These are phyloP conservation scores for Drosophila baimaii DNA, from an alignment of 1,140 invertebrate genomes.

Conservation along the genomic window DNA sequence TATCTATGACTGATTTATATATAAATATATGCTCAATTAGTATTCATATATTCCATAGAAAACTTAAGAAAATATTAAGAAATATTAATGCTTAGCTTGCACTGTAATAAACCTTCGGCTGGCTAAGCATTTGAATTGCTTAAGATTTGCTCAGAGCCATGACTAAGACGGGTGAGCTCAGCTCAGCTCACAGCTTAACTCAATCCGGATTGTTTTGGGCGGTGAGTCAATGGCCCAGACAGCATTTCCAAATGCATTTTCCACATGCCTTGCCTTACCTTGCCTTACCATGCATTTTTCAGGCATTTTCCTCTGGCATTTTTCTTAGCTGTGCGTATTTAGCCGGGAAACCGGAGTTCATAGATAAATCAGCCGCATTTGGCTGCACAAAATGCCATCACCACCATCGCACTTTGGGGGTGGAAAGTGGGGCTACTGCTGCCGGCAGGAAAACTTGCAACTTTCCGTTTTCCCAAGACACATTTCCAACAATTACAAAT, in stretches of 20 bases:
- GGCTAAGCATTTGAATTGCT: slow-evolving; percentile 51
- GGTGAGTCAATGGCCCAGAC: slow-evolving; percentile 68
- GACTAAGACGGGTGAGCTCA: slow-evolving; percentile 64
- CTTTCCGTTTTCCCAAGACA: slow-evolving; percentile 63
- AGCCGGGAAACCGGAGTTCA: slow-evolving; percentile 15
- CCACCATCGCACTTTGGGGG: slow-evolving; percentile 14
- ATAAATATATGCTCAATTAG: background rate
- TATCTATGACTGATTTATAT: background rate
- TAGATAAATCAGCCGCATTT: slow-evolving; percentile 59
- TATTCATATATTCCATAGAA: slow-evolving; percentile 2
- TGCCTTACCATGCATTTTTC: slow-evolving; percentile 3
- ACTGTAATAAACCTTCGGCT: slow-evolving; percentile 58
- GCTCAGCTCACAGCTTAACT: slow-evolving; percentile 5
- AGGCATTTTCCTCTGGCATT: slow-evolving; percentile 23
- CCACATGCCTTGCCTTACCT: slow-evolving; percentile 34
- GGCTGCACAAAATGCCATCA: slow-evolving; percentile 47
- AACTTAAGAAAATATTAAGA: slow-evolving; percentile 11
- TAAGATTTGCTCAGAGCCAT: slow-evolving; percentile 42
- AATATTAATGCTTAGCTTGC: slow-evolving; percentile 2
- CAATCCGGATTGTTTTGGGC: slow-evolving; percentile 22
- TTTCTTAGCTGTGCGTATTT: slow-evolving; percentile 48
- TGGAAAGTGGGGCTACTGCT: slow-evolving; percentile 17
- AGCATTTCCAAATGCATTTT: slow-evolving; percentile 51
- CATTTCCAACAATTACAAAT: slow-evolving; percentile 62
- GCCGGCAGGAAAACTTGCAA: slow-evolving; percentile 45